phyloP scores from a whole-genome alignment of 2,888 invertebrate species.

The Agrotis exclamationis region DNA sequence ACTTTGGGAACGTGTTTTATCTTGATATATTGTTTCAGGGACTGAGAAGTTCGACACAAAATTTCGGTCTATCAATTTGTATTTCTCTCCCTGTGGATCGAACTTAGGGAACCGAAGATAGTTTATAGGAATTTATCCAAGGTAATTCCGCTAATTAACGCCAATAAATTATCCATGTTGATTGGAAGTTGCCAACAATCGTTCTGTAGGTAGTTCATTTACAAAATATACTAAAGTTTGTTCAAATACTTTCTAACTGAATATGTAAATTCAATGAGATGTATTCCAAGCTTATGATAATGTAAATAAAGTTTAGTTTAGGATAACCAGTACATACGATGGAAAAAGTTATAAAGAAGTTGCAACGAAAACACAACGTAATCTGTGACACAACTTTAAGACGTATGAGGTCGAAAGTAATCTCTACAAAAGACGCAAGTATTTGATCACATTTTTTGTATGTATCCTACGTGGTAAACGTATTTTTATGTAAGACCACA shows the following conservation, averaged over 20 bases:
- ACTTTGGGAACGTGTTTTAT: constrained; percentile 37
- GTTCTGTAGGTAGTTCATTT: neutral
- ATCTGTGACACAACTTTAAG: neutral
- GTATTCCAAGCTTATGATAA: neutral
- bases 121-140: constrained; percentile 3
- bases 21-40: constrained; percentile 47
- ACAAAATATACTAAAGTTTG: neutral
- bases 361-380: neutral
- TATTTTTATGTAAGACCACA: neutral
- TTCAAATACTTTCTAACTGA: neutral
- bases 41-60: constrained; percentile 42
- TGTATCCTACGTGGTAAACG: neutral
- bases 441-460: neutral
- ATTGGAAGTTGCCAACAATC: neutral
- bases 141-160: neutral
- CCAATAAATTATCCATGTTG: neutral
- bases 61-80: constrained; percentile 52
- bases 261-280: neutral
- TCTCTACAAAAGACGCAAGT: neutral
- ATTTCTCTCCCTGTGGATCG: constrained; percentile 29
- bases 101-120: neutral
- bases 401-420: neutral
- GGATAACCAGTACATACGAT: neutral
- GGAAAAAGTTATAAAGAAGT: neutral
- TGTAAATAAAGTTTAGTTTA: neutral